Evolutionary conservation across 35 echinoderm and acorn worm genomes (phyloP), one percentile per base, ranked within the genome.

Genomic region (Stichopus chloronotus): DNA sequence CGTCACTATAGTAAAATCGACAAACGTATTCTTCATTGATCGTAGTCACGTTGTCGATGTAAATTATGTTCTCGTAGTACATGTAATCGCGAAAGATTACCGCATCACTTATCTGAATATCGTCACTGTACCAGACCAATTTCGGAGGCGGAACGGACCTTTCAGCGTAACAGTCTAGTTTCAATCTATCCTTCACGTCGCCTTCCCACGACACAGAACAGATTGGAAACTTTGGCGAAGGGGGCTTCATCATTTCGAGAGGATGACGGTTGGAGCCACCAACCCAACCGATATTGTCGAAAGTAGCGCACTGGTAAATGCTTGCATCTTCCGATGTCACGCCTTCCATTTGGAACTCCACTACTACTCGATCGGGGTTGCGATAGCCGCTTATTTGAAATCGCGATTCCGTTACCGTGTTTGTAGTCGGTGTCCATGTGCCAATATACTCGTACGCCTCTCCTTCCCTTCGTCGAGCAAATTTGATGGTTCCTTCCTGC

Each of bases 31-130:
- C 22, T 13, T 21, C 65, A 10, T 89, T 61, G 52, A 89, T 43
- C 8, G 87, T 71, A 16, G 87, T 52, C 59, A 72, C 59, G 60
- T 89, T 89, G 6, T 14, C 17, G 22, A 89, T 19, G 22, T 9
- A 52, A 9, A 89, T 71, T 59, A 89, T 61, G 25, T 89, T 89
- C 59, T 89, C 87, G 87, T 89, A 89, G 87, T 89, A 89, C 59
- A 63, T 58, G 20, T 89, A 89, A 53, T 89, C 87, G 12, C 87
- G 87, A 25, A 89, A 89, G 10, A 89, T 25, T 16, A 89, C 65
- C 5, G 7, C 30, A 72, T 89, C 61, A 17, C 87, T 89, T 52
- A 25, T 72, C 55, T 89, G 59, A 9, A 16, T 63, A 19, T 43
- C 87, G 60, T 89, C 61, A 43, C 52, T 21, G 55, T 89, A 89